Percentiles rank a stretch among this genome's conserved stretches.
These are phyloP conservation scores for Erpornis zantholeuca DNA, from an alignment of 2,113 vertebrate genomes.

Conservation along the genomic window DNA sequence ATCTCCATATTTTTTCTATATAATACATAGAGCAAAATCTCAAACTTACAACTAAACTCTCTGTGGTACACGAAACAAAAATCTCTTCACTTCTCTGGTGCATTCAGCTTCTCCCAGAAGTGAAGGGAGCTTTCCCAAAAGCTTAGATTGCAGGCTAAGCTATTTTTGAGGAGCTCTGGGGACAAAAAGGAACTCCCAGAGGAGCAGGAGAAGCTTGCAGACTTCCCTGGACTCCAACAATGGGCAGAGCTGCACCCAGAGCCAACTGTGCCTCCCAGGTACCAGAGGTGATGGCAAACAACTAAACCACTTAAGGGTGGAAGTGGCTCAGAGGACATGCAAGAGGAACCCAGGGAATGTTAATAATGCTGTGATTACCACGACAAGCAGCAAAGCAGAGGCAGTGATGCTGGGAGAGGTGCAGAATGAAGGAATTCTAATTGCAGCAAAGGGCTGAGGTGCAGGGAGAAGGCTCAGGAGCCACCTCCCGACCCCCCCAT, in stretches of 20 bases:
- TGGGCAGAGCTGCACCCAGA: not conserved
- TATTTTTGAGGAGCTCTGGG: no score
- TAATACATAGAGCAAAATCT: no score
- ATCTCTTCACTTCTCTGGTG: no score
- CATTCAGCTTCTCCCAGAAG: no score
- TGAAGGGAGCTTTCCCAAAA: no score
- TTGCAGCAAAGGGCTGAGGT: not conserved
- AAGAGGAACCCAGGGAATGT: not conserved
- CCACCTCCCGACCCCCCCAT: not conserved
- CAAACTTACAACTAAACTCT: no score
- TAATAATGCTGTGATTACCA: not conserved
- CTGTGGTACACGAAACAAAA: no score
- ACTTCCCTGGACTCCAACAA: no score
- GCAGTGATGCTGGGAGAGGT: not conserved
- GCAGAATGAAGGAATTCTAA: not conserved
- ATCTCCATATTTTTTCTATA: no score
- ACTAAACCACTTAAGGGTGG: not conserved
- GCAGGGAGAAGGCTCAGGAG: not conserved
- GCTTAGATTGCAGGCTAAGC: no score
- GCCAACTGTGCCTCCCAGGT: not conserved
- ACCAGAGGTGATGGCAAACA: not conserved
- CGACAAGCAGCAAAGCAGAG: not conserved
- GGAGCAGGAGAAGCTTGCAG: no score
- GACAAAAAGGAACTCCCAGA: no score
- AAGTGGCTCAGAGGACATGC: rapidly evolving